Evolutionary conservation across 1,140 invertebrate species (phyloP), one percentile per base, ranked within the genome.

Genomic region (Condylostylus longicornis): DNA sequence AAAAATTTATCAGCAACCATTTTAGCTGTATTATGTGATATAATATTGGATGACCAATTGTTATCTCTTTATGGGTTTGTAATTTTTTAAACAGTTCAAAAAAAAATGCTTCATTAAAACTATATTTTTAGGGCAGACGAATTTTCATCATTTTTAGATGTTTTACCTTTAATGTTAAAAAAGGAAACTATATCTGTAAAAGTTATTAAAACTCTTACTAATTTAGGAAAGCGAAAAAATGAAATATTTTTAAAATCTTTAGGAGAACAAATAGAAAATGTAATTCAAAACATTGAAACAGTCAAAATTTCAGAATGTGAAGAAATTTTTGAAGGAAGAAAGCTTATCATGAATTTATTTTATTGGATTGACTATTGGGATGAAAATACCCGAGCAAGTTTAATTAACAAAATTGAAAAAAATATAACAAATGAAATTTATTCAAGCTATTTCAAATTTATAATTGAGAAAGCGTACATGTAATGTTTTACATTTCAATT

Each of bases 11-110:
- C 44, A 21, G 40, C 34, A 3, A 44, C 51, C 9, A 42, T 63
- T 23, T 62, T 58, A 38, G 18, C 33, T 15, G 40, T 68, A 3
- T 48, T 70, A 18, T 61, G 57, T 39, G 54, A 61, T 13, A 63
- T 70, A 32, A 54, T 67, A 5, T 50, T 65, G 37, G 44, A 62
- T 23, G 45, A 54, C 12, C 48, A 53, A 18, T 53, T 68, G 5
- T 50, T 49, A 4, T 35, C 45, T n/a, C 44, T 58, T 9, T 66
- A 65, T 32, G 58, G 59, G 43, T 66, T 35, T 10, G 25, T 43
- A 1, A 41, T 39, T 22, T 59, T 58, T 18, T 14, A 33, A 4
- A 9, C 33, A 1, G 47, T 55, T n/a, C 49, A 60, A 1, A 14
- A 35, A 20, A 53, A 54, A 31, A 31, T 53, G 40, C 51, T 54